These are phyloP conservation scores for Plectropomus leopardus DNA, from an alignment of 2,113 vertebrate genomes.

Conservation along the genomic window DNA sequence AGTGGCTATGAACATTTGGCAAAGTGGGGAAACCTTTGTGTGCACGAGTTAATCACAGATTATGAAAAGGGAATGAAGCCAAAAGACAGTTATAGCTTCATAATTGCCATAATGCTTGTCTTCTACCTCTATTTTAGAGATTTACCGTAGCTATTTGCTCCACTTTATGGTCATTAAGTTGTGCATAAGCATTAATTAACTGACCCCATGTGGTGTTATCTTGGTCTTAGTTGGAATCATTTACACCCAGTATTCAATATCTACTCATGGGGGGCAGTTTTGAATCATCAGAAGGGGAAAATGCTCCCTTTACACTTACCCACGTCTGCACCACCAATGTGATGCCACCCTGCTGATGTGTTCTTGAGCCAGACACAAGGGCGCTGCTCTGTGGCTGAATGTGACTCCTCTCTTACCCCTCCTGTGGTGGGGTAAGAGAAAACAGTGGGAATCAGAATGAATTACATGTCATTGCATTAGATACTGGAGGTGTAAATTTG, in stretches of 20 bases:
- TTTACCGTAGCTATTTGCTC: constrained; percentile 9
- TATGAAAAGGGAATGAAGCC: constrained; percentile 12
- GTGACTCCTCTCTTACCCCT: not conserved
- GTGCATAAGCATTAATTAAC: constrained; percentile 1
- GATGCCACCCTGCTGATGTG: not conserved
- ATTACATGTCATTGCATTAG: not conserved
- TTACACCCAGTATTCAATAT: not conserved
- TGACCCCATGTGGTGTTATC: constrained; percentile 23
- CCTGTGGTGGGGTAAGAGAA: not conserved
- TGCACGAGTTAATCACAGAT: not conserved
- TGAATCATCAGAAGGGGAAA: not conserved
- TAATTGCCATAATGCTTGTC: constrained; percentile 37
- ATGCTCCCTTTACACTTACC: not conserved
- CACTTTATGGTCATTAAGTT: constrained; percentile 32
- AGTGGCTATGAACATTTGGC: not conserved
- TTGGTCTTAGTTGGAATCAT: not conserved
- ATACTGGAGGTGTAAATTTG: not conserved
- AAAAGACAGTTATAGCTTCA: constrained; percentile 7
- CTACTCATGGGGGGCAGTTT: not conserved
- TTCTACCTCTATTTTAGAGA: constrained; percentile 28
- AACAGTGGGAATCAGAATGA: not conserved
- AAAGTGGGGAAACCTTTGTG: not conserved
- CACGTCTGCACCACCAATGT: not conserved
- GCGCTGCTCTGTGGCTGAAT: not conserved
- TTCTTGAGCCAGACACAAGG: not conserved